Evolutionary conservation across 2,888 invertebrate species (phyloP).

Genomic region (Drosophila affinis): DNA sequence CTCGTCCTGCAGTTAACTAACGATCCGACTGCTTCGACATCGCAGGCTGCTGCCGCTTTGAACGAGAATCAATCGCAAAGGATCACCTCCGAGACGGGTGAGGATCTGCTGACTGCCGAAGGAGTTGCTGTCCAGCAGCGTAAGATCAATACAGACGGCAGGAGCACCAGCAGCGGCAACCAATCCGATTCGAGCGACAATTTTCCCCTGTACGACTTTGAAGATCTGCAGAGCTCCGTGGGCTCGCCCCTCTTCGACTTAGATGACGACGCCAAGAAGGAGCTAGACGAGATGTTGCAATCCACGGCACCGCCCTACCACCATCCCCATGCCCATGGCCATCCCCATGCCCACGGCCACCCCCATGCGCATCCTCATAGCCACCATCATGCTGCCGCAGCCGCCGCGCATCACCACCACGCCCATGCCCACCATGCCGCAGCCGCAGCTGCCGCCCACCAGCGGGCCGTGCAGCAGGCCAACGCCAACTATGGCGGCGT

Average conservation of each 20-base stretch:
- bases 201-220: conserved; percentile 58
- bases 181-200: conserved; percentile 12
- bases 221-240: conserved; percentile 78
- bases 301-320: conserved; percentile 82
- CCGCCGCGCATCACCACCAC: conserved; percentile 59
- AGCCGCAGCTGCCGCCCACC: conserved; percentile 64
- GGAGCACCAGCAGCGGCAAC: conserved; percentile 34
- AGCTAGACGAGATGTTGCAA: conserved; percentile 84
- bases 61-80: conserved; percentile 37
- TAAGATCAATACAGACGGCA: conserved; percentile 18
- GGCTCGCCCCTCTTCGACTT: conserved; percentile 83
- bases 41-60: conserved; percentile 74
- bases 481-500: conserved; percentile 78
- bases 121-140: conserved; percentile 31
- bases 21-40: conserved; percentile 79
- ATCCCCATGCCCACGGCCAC: conserved; percentile 61
- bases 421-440: conserved; percentile 63
- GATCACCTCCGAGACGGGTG: conserved; percentile 62
- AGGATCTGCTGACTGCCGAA: conserved; percentile 47
- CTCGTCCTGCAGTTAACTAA: conserved; percentile 46
- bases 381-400: conserved; percentile 55
- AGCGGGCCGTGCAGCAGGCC: conserved; percentile 71
- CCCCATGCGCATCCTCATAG: conserved; percentile 68
- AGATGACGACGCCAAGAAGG: conserved; percentile 83
- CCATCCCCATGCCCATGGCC: conserved; percentile 67